phyloP scores from a whole-genome alignment of 2,888 invertebrate species.

The Lampropteryx suffumata region DNA sequence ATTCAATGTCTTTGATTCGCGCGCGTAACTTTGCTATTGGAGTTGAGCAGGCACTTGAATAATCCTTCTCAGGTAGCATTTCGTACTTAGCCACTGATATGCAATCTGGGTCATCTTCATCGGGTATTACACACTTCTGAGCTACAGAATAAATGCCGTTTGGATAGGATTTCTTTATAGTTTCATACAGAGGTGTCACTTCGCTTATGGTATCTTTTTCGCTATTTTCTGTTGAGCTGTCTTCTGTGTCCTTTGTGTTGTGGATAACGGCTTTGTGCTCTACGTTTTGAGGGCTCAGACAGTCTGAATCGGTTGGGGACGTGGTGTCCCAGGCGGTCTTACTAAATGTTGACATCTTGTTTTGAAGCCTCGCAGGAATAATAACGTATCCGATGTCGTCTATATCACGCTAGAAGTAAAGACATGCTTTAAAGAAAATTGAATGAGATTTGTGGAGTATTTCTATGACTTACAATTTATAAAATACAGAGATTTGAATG shows the following conservation, averaged over 20 bases:
- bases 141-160: conserved; percentile 41
- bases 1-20: conserved; percentile 60
- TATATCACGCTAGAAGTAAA: conserved; percentile 54
- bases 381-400: conserved; percentile 70
- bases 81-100: conserved; percentile 47
- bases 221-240: conserved; percentile 56
- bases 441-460: too few relatives aligned
- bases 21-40: conserved; percentile 65
- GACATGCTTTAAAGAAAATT: not conserved
- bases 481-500: too few relatives aligned
- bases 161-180: conserved; percentile 47
- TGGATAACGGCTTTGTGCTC: conserved; percentile 61
- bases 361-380: conserved; percentile 60
- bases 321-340: conserved; percentile 59
- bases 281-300: conserved; percentile 54
- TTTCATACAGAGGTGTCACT: conserved; percentile 60
- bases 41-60: conserved; percentile 70
- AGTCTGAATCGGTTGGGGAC: conserved; percentile 67
- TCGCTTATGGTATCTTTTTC: conserved; percentile 61
- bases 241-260: conserved; percentile 31
- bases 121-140: conserved; percentile 56
- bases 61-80: conserved; percentile 55
- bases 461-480: too few relatives aligned
- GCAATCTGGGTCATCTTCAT: conserved; percentile 47
- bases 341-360: conserved; percentile 57